Evolutionary conservation across 2,113 vertebrate species (phyloP), one percentile per base, ranked within the genome.

Genomic region (Todiramphus chloris): DNA sequence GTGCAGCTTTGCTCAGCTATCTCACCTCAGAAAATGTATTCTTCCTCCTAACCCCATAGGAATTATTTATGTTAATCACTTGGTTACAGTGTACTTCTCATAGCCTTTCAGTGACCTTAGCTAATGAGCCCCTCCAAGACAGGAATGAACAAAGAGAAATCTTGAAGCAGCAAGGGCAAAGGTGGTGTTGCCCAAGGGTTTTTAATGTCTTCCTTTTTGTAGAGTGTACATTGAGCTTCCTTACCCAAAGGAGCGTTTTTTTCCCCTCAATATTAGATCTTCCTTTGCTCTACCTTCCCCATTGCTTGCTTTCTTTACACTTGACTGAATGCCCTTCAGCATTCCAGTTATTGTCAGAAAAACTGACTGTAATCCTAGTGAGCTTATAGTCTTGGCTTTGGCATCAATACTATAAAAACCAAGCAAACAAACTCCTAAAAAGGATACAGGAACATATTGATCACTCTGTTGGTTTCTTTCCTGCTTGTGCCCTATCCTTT

Each of bases 111-210:
- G 60, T 78, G 80, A 93, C 90, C 75, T 63, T 72, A 35, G 66
- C 64, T 95, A 84, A 93, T 51, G 63, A 91, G 74, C 67, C 37
- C 58, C 69, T 62, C n/a, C 68, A 87, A 90, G 78, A 87, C 30
- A 53, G 53, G 63, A 90, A 87, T 63, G 62, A 89, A 87, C 62
- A 90, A 87, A 94, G 69, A 62, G 41, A 79, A 79, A 93, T 84
- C 70, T 74, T 81, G 82, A 75, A 79, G 64, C 70, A 81, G 68
- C 33, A 19, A 82, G 73, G 68, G 72, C 82, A 89, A 87, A 79
- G 82, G 93, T 79, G 86, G 43, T 31, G 19, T 44, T 83, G 64
- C 89, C 48, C 3, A 5, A 80, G 48, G 87, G 75, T n/a, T 85
- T 91, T 85, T 84, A 55, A 73, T 56, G 59, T 85, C 51, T 67